phyloP scores from a whole-genome alignment of 2,888 invertebrate genomes.

The Cheiracanthium punctorium region DNA sequence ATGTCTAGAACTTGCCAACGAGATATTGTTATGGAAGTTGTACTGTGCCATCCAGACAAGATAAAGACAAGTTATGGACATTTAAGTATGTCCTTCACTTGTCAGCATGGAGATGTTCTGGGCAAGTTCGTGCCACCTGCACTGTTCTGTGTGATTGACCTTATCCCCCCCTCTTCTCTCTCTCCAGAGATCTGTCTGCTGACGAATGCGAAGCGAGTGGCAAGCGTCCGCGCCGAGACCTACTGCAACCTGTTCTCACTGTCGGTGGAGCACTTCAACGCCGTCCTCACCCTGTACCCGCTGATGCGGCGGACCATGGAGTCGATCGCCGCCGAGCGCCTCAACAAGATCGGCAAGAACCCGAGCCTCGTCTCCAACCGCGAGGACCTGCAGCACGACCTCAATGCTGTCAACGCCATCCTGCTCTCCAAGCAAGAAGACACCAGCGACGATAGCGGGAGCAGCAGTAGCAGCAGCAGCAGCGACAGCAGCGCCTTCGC shows the following conservation, averaged over 20 bases:
- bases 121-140: too few relatives aligned
- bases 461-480: slow-evolving; percentile 43
- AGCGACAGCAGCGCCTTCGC: slow-evolving; percentile 11
- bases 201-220: slow-evolving; percentile 96
- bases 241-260: slow-evolving; percentile 99
- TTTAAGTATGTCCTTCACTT: too few relatives aligned
- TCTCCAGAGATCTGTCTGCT: slow-evolving; percentile 92
- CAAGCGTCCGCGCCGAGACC: slow-evolving; percentile 97
- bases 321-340: slow-evolving; percentile 97
- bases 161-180: not conserved
- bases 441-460: slow-evolving; percentile 41
- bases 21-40: too few relatives aligned
- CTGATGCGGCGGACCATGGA: slow-evolving; percentile 99
- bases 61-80: too few relatives aligned
- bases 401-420: slow-evolving; percentile 92
- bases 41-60: too few relatives aligned
- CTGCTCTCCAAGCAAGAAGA: slow-evolving; percentile 80
- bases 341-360: slow-evolving; percentile 99
- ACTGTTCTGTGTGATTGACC: too few relatives aligned
- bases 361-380: slow-evolving; percentile 90
- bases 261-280: slow-evolving; percentile 98
- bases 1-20: too few relatives aligned
- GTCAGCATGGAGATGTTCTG: too few relatives aligned
- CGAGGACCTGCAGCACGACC: slow-evolving; percentile 83
- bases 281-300: slow-evolving; percentile 97